Evolutionary conservation across 2,113 vertebrate species (phyloP).

Genomic region (Chauna torquata): DNA sequence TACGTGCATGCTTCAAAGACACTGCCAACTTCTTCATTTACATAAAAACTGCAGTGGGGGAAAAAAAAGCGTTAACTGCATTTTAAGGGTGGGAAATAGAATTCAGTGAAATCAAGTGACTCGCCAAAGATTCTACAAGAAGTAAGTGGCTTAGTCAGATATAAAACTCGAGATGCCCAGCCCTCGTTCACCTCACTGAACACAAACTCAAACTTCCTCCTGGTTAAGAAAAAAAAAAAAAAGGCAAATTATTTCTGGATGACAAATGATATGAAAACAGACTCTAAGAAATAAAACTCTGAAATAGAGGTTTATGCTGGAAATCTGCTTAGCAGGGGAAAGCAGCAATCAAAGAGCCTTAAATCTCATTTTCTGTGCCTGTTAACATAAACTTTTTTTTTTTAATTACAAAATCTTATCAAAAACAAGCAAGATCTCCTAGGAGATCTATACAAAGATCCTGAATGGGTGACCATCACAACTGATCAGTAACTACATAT

Average conservation of each 20-base stretch:
- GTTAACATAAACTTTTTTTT: not conserved
- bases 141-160: not conserved
- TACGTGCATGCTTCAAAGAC: not conserved
- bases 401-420: not conserved
- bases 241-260: not conserved
- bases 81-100: not conserved
- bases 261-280: not conserved
- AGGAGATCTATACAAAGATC: rapidly evolving
- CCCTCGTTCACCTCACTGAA: not conserved
- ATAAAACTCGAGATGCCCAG: not conserved
- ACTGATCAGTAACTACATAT: not conserved
- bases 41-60: not conserved
- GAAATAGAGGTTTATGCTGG: not conserved
- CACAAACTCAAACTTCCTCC: not conserved
- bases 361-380: not conserved
- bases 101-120: not conserved
- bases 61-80: not conserved
- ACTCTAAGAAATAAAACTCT: not conserved
- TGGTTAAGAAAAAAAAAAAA: no score
- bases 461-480: rapidly evolving
- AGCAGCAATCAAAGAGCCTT: not conserved
- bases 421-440: not conserved
- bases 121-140: not conserved
- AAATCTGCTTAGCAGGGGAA: not conserved
- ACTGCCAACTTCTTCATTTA: not conserved